phyloP scores from a whole-genome alignment of 1,140 invertebrate genomes.

The Riptortus pedestris region DNA sequence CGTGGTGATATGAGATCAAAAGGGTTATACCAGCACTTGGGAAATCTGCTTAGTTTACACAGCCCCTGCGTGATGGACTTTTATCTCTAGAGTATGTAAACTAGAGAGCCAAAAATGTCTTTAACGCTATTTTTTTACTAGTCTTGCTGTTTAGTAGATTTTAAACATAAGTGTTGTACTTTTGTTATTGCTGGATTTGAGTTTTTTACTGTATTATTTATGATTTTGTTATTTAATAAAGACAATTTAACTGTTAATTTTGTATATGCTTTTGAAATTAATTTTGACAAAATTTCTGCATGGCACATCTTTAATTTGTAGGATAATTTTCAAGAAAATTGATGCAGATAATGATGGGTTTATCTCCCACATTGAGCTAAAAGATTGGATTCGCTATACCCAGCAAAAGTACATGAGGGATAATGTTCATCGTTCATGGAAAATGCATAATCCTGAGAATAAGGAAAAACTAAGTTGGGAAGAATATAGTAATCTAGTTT shows the following conservation, averaged over 20 bases:
- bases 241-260: neutral
- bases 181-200: too few relatives aligned
- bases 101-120: too few relatives aligned
- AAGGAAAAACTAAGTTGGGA: conserved; percentile 72
- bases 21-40: too few relatives aligned
- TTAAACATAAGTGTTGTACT: too few relatives aligned
- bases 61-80: too few relatives aligned
- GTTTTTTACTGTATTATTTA: neutral
- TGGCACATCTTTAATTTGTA: conserved; percentile 37
- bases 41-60: too few relatives aligned
- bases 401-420: conserved; percentile 83
- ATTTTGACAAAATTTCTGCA: neutral
- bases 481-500: conserved; percentile 68
- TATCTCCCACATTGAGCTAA: conserved; percentile 77
- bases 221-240: neutral
- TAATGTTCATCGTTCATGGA: conserved; percentile 88
- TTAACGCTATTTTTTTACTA: too few relatives aligned
- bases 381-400: conserved; percentile 92
- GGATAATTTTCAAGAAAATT: conserved; percentile 89
- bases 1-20: too few relatives aligned
- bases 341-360: conserved; percentile 80
- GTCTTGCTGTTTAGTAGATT: too few relatives aligned
- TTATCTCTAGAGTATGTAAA: too few relatives aligned
- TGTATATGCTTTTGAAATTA: neutral
- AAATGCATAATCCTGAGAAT: conserved; percentile 71